These are phyloP conservation scores for Laticauda colubrina DNA, from an alignment of 2,113 vertebrate genomes.

Conservation along the genomic window DNA sequence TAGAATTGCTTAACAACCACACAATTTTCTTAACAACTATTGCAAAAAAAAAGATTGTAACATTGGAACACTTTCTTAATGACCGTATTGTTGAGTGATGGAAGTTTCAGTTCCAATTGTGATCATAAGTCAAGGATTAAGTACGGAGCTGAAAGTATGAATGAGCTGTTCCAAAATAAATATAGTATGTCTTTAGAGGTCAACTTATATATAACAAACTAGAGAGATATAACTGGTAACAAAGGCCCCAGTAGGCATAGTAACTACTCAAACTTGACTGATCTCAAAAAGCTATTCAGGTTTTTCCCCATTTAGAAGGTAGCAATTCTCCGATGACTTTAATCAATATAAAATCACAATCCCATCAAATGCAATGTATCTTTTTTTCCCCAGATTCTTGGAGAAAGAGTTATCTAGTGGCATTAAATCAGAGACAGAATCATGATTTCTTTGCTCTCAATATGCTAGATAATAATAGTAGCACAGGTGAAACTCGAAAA, in stretches of 20 bases:
- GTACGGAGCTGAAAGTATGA: background rate
- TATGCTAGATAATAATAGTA: background rate
- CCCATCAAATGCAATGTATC: background rate
- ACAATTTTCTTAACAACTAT: background rate
- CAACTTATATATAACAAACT: background rate
- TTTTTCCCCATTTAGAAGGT: background rate
- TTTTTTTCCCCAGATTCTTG: background rate
- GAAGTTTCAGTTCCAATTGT: background rate
- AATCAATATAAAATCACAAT: background rate
- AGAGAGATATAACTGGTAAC: background rate
- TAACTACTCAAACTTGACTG: background rate
- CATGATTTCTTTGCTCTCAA: background rate
- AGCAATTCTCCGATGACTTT: background rate
- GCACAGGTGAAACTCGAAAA: too few species aligned
- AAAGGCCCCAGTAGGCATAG: background rate
- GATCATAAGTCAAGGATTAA: background rate
- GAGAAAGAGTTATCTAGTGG: background rate
- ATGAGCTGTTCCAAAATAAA: background rate
- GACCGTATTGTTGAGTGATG: background rate
- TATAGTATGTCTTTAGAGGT: background rate
- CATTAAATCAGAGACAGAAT: background rate
- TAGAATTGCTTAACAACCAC: background rate
- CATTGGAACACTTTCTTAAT: background rate
- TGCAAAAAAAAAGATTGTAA: background rate
- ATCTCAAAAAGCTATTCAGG: background rate